These are phyloP conservation scores for Macrophya alboannulata DNA, from an alignment of 2,888 invertebrate species.

Conservation along the genomic window DNA sequence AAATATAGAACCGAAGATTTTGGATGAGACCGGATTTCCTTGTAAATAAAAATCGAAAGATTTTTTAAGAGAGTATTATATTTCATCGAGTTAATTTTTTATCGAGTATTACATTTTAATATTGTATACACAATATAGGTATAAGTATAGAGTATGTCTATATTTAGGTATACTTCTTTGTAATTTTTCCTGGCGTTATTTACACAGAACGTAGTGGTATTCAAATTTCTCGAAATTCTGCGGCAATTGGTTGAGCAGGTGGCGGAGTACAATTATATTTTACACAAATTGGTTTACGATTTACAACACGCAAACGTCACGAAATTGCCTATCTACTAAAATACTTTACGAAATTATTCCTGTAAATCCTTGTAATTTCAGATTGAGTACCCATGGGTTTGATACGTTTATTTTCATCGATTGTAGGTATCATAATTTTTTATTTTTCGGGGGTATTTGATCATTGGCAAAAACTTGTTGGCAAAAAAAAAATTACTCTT, in stretches of 20 bases:
- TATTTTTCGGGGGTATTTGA: neutral
- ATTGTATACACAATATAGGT: neutral
- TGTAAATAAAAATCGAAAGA: slow-evolving; percentile 13
- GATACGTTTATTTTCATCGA: neutral
- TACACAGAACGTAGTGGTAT: neutral
- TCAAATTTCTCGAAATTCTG: slow-evolving; percentile 40
- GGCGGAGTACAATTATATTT: slow-evolving; percentile 30
- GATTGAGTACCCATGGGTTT: neutral
- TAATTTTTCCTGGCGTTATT: slow-evolving; percentile 8
- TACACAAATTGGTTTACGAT: slow-evolving; percentile 35
- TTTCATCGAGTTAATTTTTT: too few species aligned
- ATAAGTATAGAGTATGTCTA: neutral
- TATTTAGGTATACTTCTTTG: neutral
- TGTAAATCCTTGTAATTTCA: neutral
- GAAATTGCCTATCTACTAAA: neutral
- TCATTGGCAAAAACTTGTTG: neutral
- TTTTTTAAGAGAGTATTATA: neutral
- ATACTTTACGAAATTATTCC: neutral
- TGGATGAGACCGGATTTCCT: slow-evolving; percentile 47
- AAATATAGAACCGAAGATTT: neutral
- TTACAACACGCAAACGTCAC: slow-evolving; percentile 31
- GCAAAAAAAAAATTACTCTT: neutral
- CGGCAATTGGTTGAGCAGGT: slow-evolving; percentile 20
- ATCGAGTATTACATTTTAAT: neutral
- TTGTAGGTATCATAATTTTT: neutral